phyloP scores from a whole-genome alignment of 2,888 invertebrate genomes.

The Cryptocephalus primarius region DNA sequence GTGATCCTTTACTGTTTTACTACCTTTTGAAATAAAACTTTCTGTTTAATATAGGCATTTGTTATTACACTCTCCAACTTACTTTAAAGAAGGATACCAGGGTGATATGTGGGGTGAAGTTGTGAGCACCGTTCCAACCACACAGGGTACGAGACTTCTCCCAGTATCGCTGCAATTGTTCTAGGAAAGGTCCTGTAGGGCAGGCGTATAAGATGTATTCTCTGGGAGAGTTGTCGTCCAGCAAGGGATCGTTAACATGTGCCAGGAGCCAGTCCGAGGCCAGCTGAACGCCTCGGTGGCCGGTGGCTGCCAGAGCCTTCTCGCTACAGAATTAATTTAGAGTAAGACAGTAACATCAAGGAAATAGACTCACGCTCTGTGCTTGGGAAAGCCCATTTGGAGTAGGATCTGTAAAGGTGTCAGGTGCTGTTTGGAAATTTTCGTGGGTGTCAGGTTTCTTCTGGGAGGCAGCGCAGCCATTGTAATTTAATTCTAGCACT shows the following conservation, averaged over 20 bases:
- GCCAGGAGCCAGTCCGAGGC: constrained; percentile 87
- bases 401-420: constrained; percentile 72
- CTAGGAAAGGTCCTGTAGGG: constrained; percentile 65
- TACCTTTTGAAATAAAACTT: too few species aligned
- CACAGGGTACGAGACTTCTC: constrained; percentile 58
- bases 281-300: constrained; percentile 75
- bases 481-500: not conserved
- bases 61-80: constrained; percentile 10
- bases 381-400: constrained; percentile 82
- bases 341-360: not conserved
- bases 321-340: constrained; percentile 41
- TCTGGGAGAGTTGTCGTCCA: constrained; percentile 66
- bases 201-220: constrained; percentile 84
- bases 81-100: constrained; percentile 83
- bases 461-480: constrained; percentile 72
- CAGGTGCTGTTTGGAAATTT: constrained; percentile 60
- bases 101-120: constrained; percentile 83
- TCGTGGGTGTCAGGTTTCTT: constrained; percentile 61
- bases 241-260: constrained; percentile 73
- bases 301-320: constrained; percentile 83
- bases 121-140: constrained; percentile 86
- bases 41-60: too few species aligned
- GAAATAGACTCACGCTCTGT: constrained; percentile 65
- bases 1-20: too few species aligned
- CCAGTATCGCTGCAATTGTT: constrained; percentile 68